Conservation (phyloP, 2,113 vertebrate species). For the Gasterosteus nipponicus region DNA sequence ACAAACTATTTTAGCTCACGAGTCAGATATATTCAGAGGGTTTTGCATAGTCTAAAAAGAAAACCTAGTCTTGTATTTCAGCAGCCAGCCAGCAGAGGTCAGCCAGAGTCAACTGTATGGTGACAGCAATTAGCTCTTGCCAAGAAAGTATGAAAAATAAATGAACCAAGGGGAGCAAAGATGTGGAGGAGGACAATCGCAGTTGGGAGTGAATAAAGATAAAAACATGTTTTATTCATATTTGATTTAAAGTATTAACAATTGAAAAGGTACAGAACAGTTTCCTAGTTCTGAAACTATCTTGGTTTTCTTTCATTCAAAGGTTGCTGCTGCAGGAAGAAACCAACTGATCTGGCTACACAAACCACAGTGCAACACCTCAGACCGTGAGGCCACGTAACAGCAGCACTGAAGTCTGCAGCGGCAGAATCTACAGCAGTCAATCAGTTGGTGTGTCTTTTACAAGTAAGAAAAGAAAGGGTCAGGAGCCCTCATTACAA, state of each 20-base stretch:
- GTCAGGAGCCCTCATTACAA: conserved; percentile 30
- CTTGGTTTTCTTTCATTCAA: conserved; percentile 17
- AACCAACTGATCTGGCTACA: conserved; percentile 6
- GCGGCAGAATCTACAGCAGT: neutral
- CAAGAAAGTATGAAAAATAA: conserved; percentile 46
- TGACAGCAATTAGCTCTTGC: conserved; percentile 49
- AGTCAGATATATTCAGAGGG: neutral
- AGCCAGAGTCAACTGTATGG: conserved; percentile 42
- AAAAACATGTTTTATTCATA: neutral
- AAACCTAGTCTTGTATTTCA: neutral
- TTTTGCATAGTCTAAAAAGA: neutral
- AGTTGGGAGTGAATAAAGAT: neutral
- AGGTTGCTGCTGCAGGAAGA: conserved; percentile 7
- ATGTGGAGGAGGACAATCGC: neutral
- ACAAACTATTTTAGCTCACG: neutral
- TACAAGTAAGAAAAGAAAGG: conserved; percentile 11
- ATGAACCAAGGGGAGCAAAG: conserved; percentile 49
- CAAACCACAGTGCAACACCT: conserved; percentile 3
- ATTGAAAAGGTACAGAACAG: neutral
- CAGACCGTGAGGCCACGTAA: neutral
- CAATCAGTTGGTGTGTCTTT: conserved; percentile 40
- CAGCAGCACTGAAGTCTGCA: conserved; percentile 5
- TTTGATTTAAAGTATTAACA: conserved; percentile 5
- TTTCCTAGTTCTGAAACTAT: conserved; percentile 4
- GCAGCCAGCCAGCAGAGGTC: conserved; percentile 54